Conservation (phyloP, 2,888 invertebrate species). For the Leucophenga maculata region DNA sequence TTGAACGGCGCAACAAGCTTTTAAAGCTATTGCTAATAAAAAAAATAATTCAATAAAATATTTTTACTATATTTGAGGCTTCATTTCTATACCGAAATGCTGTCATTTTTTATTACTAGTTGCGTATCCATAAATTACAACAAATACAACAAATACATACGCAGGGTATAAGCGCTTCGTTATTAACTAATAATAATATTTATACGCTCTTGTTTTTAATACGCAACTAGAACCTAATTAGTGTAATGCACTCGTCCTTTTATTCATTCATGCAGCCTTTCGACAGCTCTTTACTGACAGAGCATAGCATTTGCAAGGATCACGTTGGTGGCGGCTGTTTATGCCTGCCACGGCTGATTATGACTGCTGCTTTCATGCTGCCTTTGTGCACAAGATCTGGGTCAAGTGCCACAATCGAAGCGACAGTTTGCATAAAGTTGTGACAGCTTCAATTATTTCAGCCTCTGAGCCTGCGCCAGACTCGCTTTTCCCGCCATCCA, state of each 20-base stretch:
- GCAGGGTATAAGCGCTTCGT: neutral
- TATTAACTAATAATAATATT: neutral
- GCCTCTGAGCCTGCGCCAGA: neutral
- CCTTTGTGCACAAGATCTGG: slow-evolving; percentile 2
- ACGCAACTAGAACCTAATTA: slow-evolving; percentile 20
- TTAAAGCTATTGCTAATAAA: too few relatives aligned
- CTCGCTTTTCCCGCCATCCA: neutral
- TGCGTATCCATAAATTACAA: too few relatives aligned
- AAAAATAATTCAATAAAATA: too few relatives aligned
- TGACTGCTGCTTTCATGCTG: neutral
- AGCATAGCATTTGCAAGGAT: too few relatives aligned
- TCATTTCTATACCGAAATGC: too few relatives aligned
- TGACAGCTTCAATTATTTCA: slow-evolving; percentile 26
- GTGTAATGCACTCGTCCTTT: slow-evolving; percentile 2
- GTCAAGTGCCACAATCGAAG: slow-evolving; percentile 23
- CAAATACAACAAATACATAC: too few relatives aligned
- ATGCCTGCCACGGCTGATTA: neutral
- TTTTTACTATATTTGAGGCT: too few relatives aligned
- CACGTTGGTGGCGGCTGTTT: neutral
- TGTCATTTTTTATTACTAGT: too few relatives aligned
- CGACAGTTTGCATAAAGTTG: slow-evolving; percentile 23
- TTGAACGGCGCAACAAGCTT: too few relatives aligned
- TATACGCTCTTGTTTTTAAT: neutral
- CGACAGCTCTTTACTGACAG: too few relatives aligned
- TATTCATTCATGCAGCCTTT: neutral